Evolutionary conservation across 2,888 invertebrate genomes (phyloP).

Genomic region (Hirtodrosophila cameraria): DNA sequence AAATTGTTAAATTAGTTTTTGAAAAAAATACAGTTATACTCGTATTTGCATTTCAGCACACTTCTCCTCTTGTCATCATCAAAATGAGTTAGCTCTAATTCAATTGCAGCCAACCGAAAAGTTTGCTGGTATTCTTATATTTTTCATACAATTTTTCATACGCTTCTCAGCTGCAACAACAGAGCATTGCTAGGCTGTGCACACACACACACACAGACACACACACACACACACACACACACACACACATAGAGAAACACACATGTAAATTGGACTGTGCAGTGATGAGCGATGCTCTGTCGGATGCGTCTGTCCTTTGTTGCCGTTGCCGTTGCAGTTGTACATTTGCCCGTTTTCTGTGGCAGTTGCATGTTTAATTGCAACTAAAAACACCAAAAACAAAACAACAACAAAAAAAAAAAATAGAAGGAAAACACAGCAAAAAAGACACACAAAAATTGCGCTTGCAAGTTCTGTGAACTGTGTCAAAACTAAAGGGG

Average conservation of each 20-base stretch:
- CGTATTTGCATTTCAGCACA: too few species aligned
- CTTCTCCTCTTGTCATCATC: conserved; percentile 3
- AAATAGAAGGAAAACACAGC: too few species aligned
- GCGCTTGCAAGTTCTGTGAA: conserved; percentile 68
- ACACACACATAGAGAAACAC: background rate
- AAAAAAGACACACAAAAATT: conserved; percentile 38
- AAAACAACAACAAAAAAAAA: too few species aligned
- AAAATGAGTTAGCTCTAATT: conserved; percentile 39
- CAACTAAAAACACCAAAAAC: conserved; percentile 68
- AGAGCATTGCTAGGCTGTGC: background rate
- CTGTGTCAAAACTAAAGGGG: conserved; percentile 64
- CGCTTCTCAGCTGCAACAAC: conserved; percentile 25
- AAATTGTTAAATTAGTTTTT: too few species aligned
- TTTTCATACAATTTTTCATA: conserved; percentile 33
- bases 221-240: conserved; percentile 9
- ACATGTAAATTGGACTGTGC: conserved; percentile 64
- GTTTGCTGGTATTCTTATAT: conserved; percentile 26
- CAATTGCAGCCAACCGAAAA: conserved; percentile 47
- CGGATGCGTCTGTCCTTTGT: conserved; percentile 30
- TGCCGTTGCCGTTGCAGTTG: conserved; percentile 36
- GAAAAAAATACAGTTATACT: too few species aligned
- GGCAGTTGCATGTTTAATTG: conserved; percentile 76
- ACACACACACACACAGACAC: conserved; percentile 10
- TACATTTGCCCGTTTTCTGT: conserved; percentile 41
- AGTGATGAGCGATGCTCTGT: conserved; percentile 66